phyloP scores from a whole-genome alignment of 2,113 vertebrate genomes.

The Apeltes quadracus region DNA sequence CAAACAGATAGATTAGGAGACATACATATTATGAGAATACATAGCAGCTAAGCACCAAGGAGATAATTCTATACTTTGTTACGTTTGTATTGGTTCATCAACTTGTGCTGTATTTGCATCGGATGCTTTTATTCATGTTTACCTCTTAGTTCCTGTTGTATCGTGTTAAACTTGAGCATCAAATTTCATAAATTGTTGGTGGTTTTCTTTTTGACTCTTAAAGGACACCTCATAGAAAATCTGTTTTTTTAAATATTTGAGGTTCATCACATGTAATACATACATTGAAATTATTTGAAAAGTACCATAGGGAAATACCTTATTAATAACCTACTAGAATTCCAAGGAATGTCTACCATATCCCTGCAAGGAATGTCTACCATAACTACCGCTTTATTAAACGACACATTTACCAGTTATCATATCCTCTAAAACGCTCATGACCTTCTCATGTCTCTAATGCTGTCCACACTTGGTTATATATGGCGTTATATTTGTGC shows the following conservation, averaged over 20 bases:
- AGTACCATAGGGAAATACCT: not conserved
- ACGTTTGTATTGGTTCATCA: slow-evolving; percentile 3
- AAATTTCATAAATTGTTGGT: slow-evolving; percentile 26
- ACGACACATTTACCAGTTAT: not conserved
- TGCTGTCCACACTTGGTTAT: not conserved
- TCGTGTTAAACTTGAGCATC: slow-evolving; percentile 3
- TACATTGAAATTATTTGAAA: not conserved
- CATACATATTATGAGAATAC: not conserved
- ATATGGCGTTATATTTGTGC: too few relatives aligned
- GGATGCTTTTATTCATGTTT: not conserved
- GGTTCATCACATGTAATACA: not conserved
- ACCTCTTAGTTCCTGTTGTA: not conserved
- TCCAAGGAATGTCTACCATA: not conserved
- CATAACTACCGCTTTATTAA: not conserved
- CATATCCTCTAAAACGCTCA: not conserved
- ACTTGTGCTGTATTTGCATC: slow-evolving; percentile 12
- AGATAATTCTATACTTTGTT: slow-evolving; percentile 20
- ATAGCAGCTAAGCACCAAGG: slow-evolving; percentile 55
- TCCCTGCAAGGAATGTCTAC: not conserved
- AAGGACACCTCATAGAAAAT: too few relatives aligned
- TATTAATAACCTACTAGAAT: not conserved
- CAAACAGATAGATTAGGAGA: not conserved
- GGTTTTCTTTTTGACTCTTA: slow-evolving; percentile 1
- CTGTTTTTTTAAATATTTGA: slow-evolving; percentile 27
- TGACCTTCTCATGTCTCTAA: not conserved